Evolutionary conservation across 2,797 vertebrate species (phyloP).

Genomic region (Myotis planiceps): DNA sequence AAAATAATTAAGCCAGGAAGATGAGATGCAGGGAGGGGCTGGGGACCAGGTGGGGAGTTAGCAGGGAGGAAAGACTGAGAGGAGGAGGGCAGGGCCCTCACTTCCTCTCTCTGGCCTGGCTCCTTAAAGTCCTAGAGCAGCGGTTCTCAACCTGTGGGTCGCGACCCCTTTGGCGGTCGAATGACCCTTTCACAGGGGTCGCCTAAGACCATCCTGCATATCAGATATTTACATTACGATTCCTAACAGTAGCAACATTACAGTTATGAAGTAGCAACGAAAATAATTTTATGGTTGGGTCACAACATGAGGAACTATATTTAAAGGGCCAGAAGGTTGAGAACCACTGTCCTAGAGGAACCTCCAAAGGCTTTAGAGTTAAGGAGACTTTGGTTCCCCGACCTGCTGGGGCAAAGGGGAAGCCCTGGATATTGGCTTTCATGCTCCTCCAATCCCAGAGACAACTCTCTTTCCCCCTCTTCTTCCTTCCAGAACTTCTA

Average conservation of each 20-base stretch:
- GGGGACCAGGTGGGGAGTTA: slow-evolving; percentile 45
- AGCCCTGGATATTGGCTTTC: neutral
- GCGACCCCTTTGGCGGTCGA: too few species aligned
- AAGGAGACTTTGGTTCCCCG: neutral
- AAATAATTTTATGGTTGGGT: too few species aligned
- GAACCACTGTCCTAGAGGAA: neutral
- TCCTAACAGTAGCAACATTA: too few species aligned
- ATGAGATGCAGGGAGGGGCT: slow-evolving; percentile 74
- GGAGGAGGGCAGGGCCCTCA: neutral
- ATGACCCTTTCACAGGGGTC: too few species aligned
- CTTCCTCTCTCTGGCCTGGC: neutral
- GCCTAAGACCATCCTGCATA: too few species aligned
- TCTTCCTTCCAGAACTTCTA: neutral
- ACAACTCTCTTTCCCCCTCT: neutral
- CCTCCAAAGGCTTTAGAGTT: neutral
- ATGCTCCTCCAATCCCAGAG: neutral
- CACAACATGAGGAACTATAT: too few species aligned
- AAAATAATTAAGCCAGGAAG: slow-evolving; percentile 84
- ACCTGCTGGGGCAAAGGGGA: neutral
- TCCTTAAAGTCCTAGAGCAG: neutral
- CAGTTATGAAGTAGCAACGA: too few species aligned
- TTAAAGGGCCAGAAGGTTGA: too few species aligned
- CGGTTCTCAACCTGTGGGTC: too few species aligned
- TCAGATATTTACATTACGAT: too few species aligned
- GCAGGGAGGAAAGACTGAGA: slow-evolving; percentile 18